Percentiles rank a stretch among this genome's conserved stretches.
phyloP scores from a whole-genome alignment of 92 coral and sea anemone genomes.

The Epizoanthus illoricatus region DNA sequence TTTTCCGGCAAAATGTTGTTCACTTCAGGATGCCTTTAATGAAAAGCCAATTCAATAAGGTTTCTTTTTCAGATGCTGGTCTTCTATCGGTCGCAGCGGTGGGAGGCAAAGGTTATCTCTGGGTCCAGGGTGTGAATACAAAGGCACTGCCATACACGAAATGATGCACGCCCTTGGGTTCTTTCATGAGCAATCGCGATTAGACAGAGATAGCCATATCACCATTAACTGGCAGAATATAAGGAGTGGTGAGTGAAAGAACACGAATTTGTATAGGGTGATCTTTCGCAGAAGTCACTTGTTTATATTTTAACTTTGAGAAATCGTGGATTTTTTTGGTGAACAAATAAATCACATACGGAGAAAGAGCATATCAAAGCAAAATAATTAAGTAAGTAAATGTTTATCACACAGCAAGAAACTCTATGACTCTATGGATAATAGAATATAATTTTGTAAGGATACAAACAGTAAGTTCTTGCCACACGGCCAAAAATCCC shows the following conservation, averaged over 20 bases:
- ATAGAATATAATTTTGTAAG: too few relatives aligned
- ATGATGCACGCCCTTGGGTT: slow-evolving; percentile 64
- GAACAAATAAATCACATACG: too few relatives aligned
- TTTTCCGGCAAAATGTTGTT: too few relatives aligned
- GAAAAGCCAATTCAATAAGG: not conserved
- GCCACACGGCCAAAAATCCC: too few relatives aligned
- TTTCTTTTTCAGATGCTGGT: slow-evolving; percentile 46
- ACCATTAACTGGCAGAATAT: slow-evolving; percentile 44
- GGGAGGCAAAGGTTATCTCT: slow-evolving; percentile 48
- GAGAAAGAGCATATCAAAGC: too few relatives aligned
- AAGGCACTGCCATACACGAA: slow-evolving; percentile 56
- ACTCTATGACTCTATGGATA: too few relatives aligned
- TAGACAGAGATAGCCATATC: slow-evolving; percentile 49
- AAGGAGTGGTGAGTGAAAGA: not conserved
- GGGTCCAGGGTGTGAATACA: slow-evolving; percentile 53
- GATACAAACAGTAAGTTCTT: too few relatives aligned
- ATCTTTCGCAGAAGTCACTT: not conserved
- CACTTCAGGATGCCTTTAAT: not conserved
- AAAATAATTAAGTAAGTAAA: too few relatives aligned
- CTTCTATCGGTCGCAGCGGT: slow-evolving; percentile 45
- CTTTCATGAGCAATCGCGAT: slow-evolving; percentile 62
- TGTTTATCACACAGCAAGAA: too few relatives aligned
- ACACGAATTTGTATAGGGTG: not conserved
- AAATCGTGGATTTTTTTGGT: too few relatives aligned
- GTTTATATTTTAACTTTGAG: too few relatives aligned